These are phyloP conservation scores for Drosophila tanythrix DNA, from an alignment of 2,888 invertebrate genomes.

Conservation along the genomic window DNA sequence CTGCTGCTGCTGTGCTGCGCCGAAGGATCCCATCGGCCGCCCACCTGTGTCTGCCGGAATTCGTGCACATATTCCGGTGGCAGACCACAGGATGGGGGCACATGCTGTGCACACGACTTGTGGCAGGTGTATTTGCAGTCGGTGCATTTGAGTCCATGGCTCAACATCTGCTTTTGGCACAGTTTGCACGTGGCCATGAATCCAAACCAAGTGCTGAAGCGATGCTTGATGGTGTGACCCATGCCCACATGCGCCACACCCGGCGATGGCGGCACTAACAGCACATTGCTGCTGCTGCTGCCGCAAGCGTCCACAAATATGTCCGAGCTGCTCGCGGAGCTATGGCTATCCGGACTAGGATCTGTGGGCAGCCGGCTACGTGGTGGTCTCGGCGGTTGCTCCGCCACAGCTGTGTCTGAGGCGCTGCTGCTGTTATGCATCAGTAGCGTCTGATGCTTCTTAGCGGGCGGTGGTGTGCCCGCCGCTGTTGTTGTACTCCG, in stretches of 20 bases:
- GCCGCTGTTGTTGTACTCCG: conserved; percentile 62
- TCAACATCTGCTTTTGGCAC: conserved; percentile 95
- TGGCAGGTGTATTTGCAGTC: conserved; percentile 94
- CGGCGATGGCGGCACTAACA: conserved; percentile 88
- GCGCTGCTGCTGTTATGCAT: conserved; percentile 35
- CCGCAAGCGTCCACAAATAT: conserved; percentile 73
- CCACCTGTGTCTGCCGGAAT: conserved; percentile 89
- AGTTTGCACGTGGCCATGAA: conserved; percentile 95
- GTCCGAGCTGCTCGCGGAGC: conserved; percentile 83
- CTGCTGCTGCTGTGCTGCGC: conserved; percentile 68
- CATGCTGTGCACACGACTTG: conserved; percentile 94
- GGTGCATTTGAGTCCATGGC: conserved; percentile 93
- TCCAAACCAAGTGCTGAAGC: conserved; percentile 95
- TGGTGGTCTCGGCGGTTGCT: conserved; percentile 65
- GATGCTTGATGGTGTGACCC: conserved; percentile 95
- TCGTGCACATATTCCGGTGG: conserved; percentile 93
- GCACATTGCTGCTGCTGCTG: conserved; percentile 75
- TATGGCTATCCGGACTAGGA: conserved; percentile 84
- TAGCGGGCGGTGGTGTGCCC: conserved; percentile 91
- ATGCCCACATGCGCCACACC: conserved; percentile 92
- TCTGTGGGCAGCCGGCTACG: conserved; percentile 84
- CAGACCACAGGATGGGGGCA: conserved; percentile 96
- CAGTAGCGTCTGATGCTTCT: conserved; percentile 89
- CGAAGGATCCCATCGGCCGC: conserved; percentile 48
- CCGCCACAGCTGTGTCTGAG: conserved; percentile 30